Conservation (phyloP, 2,797 vertebrate species). For the Sebastes hopkinsi region DNA sequence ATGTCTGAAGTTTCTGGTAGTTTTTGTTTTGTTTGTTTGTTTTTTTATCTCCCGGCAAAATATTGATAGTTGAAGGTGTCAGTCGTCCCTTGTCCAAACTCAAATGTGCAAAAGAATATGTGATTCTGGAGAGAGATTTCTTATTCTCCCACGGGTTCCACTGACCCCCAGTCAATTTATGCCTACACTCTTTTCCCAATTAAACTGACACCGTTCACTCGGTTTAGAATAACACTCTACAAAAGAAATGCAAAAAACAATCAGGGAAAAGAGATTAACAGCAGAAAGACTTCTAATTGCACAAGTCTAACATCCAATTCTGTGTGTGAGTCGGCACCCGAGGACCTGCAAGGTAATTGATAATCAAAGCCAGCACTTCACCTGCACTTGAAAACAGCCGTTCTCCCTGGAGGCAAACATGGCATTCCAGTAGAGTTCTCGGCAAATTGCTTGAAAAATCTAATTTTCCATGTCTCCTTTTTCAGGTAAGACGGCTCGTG, state of each 20-base stretch:
- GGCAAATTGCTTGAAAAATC: conserved; percentile 49
- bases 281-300: conserved; percentile 48
- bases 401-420: conserved; percentile 38
- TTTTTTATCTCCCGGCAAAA: background rate
- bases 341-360: conserved; percentile 41
- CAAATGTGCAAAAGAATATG: background rate
- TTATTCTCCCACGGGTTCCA: background rate
- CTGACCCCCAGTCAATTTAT: background rate
- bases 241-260: conserved; percentile 24
- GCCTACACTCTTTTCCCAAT: background rate
- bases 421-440: conserved; percentile 28
- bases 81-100: background rate
- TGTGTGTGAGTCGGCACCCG: conserved; percentile 7
- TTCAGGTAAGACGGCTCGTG: background rate
- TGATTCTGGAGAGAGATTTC: background rate
- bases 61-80: no score
- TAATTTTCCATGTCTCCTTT: conserved; percentile 22
- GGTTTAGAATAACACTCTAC: background rate
- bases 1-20: background rate
- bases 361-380: conserved; percentile 48
- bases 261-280: conserved; percentile 32
- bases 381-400: conserved; percentile 28
- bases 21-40: background rate
- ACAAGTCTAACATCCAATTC: conserved; percentile 24
- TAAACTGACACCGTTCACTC: background rate